Conservation (phyloP, 2,888 invertebrate species). For the Drosophila neotestacea region DNA sequence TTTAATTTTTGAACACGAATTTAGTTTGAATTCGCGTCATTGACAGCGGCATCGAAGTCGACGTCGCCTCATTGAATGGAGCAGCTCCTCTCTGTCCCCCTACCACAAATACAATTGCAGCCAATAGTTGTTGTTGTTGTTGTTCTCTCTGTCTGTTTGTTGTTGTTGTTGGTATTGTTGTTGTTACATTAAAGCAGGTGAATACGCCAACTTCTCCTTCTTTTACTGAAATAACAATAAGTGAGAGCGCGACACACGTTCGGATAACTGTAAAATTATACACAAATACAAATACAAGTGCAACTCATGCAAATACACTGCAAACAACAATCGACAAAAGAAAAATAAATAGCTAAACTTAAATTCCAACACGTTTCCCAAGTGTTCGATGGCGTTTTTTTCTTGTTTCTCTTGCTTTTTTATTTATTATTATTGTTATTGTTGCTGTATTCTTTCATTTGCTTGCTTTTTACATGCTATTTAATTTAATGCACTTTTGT, state of each 20-base stretch:
- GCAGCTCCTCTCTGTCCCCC: constrained; percentile 3
- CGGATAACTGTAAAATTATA: constrained; percentile 66
- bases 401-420: constrained; percentile 33
- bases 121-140: constrained; percentile 6
- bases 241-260: constrained; percentile 63
- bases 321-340: constrained; percentile 45
- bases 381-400: constrained; percentile 52
- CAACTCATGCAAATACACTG: constrained; percentile 74
- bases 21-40: constrained; percentile 65
- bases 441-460: constrained; percentile 38
- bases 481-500: constrained; percentile 61
- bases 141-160: constrained; percentile 5
- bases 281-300: constrained; percentile 65
- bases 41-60: constrained; percentile 58
- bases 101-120: background rate
- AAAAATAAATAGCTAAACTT: constrained; percentile 49
- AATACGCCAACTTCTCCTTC: constrained; percentile 52
- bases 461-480: constrained; percentile 35
- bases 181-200: constrained; percentile 45
- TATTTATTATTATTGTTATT: constrained; percentile 32
- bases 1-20: constrained; percentile 46
- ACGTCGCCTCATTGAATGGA: constrained; percentile 52
- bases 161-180: constrained; percentile 16
- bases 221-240: constrained; percentile 52
- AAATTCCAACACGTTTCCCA: constrained; percentile 74